Evolutionary conservation across 2,888 invertebrate species (phyloP).

Genomic region (Mythimna albipuncta): DNA sequence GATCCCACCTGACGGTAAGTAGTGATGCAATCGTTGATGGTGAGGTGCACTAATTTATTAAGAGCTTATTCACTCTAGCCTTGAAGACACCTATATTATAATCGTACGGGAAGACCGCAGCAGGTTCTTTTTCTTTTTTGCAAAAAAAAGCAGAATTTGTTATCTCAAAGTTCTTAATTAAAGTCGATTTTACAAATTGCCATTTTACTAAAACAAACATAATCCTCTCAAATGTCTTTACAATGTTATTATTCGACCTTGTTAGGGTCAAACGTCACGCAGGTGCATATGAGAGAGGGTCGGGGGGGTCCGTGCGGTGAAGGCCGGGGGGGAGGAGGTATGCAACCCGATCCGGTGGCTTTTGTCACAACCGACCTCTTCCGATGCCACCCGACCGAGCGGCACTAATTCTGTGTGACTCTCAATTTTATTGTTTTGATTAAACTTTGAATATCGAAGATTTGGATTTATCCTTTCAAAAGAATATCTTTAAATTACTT

Average conservation of each 20-base stretch:
- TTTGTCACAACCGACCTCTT: conserved; percentile 75
- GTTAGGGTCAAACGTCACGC: conserved; percentile 66
- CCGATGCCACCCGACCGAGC: conserved; percentile 62
- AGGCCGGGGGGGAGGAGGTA: conserved; percentile 41
- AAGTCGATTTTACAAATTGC: conserved; percentile 37
- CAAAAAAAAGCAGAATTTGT: neutral
- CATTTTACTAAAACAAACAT: conserved; percentile 43
- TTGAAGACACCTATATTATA: no score
- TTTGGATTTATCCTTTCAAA: conserved; percentile 4
- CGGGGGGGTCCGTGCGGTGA: conserved; percentile 9
- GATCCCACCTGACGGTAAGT: no score
- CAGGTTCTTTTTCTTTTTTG: neutral
- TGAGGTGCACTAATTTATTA: no score
- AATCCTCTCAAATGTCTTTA: conserved; percentile 38
- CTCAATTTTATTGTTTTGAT: conserved; percentile 62
- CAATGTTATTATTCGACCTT: conserved; percentile 65
- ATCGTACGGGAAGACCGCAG: no score
- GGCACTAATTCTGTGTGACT: conserved; percentile 76
- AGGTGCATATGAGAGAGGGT: conserved; percentile 51
- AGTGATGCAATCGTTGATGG: no score
- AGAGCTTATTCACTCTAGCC: no score
- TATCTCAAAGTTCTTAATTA: conserved; percentile 35
- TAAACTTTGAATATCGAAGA: conserved; percentile 43
- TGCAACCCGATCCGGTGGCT: conserved; percentile 74
- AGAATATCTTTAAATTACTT: neutral